Conservation (phyloP, 1,140 invertebrate species). For the Teleogryllus occipitalis region DNA sequence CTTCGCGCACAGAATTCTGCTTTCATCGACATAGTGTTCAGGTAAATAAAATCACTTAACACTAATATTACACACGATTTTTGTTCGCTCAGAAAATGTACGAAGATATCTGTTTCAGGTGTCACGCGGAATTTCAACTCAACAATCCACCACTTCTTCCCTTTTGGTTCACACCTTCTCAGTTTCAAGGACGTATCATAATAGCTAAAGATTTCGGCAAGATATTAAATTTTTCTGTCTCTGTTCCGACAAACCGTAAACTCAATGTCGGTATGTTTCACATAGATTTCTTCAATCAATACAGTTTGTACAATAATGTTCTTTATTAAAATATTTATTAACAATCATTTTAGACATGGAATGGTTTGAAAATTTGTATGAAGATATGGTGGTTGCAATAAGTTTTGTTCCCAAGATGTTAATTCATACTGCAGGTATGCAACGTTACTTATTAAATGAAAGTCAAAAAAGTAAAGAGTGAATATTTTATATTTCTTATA, state of each 20-base stretch:
- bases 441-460: background rate
- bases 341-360: background rate
- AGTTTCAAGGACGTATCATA: background rate
- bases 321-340: background rate
- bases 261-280: background rate
- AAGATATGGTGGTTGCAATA: background rate
- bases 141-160: background rate
- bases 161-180: background rate
- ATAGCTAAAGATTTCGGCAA: background rate
- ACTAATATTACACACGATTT: background rate
- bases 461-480: background rate
- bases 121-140: background rate
- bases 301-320: background rate
- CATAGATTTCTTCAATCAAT: background rate
- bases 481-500: background rate
- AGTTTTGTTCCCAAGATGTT: background rate
- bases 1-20: background rate
- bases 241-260: background rate
- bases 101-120: background rate
- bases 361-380: background rate
- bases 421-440: background rate
- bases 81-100: background rate
- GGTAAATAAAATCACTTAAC: background rate
- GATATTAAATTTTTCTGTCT: background rate
- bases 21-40: background rate